Percentiles rank a stretch among this genome's conserved stretches.
These are phyloP conservation scores for Odobenus rosmarus DNA, from an alignment of 2,113 vertebrate species.

Conservation along the genomic window DNA sequence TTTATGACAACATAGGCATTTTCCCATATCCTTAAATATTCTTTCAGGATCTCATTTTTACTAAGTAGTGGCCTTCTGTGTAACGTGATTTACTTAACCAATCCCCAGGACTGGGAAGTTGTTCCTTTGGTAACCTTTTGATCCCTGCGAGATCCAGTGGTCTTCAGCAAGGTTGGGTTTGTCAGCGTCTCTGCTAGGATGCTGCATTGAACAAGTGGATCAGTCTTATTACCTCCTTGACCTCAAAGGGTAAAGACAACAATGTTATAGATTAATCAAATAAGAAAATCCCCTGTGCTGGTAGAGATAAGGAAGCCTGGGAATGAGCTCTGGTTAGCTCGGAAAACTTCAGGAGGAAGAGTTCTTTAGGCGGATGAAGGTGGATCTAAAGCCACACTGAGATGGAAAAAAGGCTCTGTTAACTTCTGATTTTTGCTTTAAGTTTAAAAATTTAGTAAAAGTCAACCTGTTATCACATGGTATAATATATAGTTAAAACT, in stretches of 20 bases:
- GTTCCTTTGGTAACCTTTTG: neutral
- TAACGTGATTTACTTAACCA: neutral
- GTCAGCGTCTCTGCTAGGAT: neutral
- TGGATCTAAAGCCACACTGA: neutral
- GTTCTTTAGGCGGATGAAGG: neutral
- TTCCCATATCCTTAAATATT: neutral
- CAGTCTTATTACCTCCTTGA: neutral
- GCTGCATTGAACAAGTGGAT: neutral
- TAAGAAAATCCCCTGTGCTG: neutral
- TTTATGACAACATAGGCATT: neutral
- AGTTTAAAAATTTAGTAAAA: neutral
- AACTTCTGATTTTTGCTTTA: neutral
- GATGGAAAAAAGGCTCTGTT: neutral
- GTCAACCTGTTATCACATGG: neutral
- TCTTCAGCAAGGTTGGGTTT: too few relatives aligned
- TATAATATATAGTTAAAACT: neutral
- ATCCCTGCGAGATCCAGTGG: neutral
- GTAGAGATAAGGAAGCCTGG: neutral
- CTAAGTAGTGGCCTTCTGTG: neutral
- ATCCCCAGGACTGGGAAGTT: neutral
- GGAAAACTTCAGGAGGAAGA: neutral
- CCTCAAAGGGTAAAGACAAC: neutral
- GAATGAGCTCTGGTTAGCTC: too few relatives aligned
- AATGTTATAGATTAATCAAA: neutral
- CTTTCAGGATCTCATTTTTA: neutral